These are phyloP conservation scores for Pongo abelii DNA, from an alignment of 2,113 vertebrate species.

Conservation along the genomic window DNA sequence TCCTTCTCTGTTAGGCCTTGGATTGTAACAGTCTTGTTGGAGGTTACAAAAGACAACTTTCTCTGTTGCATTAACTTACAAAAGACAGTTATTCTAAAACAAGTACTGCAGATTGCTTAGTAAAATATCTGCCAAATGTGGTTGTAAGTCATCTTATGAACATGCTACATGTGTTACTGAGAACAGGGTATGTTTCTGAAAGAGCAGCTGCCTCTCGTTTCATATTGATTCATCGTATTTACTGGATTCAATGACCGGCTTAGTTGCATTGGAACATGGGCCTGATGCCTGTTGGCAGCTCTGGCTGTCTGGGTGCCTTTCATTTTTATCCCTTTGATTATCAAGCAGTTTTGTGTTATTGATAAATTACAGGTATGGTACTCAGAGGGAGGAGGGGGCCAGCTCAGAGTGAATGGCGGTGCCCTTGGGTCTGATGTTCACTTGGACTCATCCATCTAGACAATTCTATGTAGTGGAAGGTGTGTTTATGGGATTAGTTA, in stretches of 20 bases:
- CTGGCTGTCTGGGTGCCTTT: slow-evolving; percentile 58
- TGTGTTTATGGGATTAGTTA: slow-evolving; percentile 70
- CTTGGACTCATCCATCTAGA: slow-evolving; percentile 45
- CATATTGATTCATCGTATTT: slow-evolving; percentile 33
- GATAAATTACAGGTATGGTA: slow-evolving; percentile 68
- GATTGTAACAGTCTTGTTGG: background rate
- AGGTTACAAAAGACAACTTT: background rate
- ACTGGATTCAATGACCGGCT: slow-evolving; percentile 46
- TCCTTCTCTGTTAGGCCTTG: background rate
- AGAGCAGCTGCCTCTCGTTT: slow-evolving; percentile 42
- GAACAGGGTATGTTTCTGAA: background rate
- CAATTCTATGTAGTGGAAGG: slow-evolving; percentile 44
- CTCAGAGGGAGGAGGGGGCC: slow-evolving; percentile 48
- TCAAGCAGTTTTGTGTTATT: slow-evolving; percentile 59
- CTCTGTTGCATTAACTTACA: background rate
- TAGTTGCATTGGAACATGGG: slow-evolving; percentile 23
- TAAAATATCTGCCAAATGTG: background rate
- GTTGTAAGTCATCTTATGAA: background rate
- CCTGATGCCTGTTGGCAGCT: slow-evolving; percentile 58
- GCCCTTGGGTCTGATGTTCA: background rate
- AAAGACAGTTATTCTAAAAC: slow-evolving; percentile 25
- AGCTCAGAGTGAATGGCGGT: slow-evolving; percentile 6
- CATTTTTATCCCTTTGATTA: slow-evolving; percentile 65
- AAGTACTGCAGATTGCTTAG: background rate
- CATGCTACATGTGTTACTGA: background rate